Evolutionary conservation across 2,888 invertebrate species (phyloP).

Genomic region (Nomada fucata): DNA sequence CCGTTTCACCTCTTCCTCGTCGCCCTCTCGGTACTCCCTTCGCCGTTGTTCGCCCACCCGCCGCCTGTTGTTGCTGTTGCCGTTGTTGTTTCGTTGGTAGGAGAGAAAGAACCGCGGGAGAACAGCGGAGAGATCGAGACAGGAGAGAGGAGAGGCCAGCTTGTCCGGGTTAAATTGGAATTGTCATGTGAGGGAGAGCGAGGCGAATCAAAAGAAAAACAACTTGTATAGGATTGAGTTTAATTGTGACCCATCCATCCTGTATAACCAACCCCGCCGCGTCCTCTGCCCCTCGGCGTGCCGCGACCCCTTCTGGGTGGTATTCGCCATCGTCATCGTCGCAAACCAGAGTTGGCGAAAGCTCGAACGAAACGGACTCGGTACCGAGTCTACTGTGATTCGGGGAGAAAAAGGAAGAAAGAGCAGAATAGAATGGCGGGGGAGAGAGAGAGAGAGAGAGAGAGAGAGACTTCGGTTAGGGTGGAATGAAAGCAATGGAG

Average conservation of each 20-base stretch:
- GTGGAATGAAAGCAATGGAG: conserved; percentile 43
- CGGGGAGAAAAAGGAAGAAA: conserved; percentile 61
- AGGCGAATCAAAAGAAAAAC: conserved; percentile 81
- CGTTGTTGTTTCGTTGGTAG: conserved; percentile 62
- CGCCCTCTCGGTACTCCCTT: conserved; percentile 29
- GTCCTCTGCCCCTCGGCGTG: conserved; percentile 7
- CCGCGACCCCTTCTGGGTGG: conserved; percentile 42
- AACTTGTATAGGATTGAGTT: conserved; percentile 82
- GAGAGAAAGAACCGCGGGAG: conserved; percentile 44
- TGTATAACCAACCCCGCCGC: conserved; percentile 35
- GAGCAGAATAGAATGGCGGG: conserved; percentile 43
- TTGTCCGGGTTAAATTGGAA: conserved; percentile 80
- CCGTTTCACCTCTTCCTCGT: conserved; percentile 68
- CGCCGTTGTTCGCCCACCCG: conserved; percentile 17
- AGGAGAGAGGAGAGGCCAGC: conserved; percentile 43
- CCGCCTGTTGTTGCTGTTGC: conserved; percentile 41
- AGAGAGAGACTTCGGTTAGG: conserved; percentile 14
- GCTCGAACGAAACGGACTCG: conserved; percentile 66
- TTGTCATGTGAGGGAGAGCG: conserved; percentile 82
- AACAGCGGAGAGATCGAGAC: conserved; percentile 48
- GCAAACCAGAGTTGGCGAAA: conserved; percentile 67
- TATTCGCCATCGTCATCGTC: conserved; percentile 64
- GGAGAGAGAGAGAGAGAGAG: conserved; percentile 1
- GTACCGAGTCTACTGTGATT: conserved; percentile 60
- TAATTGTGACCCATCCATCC: conserved; percentile 75